A percentile compares a stretch with the other conserved stretches of the same genome.
Conservation (phyloP, 2,888 invertebrate species). For the Lasius fuliginosus region DNA sequence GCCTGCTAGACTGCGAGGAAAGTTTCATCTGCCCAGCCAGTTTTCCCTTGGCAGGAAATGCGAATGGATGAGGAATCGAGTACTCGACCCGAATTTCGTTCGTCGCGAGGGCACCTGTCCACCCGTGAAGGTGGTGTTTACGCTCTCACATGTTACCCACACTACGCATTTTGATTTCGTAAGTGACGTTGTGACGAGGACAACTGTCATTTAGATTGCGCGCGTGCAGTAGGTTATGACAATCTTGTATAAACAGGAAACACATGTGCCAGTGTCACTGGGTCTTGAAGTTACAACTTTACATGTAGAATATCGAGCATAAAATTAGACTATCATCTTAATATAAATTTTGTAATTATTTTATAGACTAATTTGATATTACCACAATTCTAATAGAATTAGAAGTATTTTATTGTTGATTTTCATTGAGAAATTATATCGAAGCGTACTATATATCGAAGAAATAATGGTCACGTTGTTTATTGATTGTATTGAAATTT, state of each 20-base stretch:
- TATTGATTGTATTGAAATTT: slow-evolving; percentile 50
- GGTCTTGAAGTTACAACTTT: slow-evolving; percentile 10
- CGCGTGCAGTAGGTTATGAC: slow-evolving; percentile 35
- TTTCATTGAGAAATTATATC: neutral
- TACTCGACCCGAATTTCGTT: slow-evolving; percentile 69
- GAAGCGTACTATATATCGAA: neutral
- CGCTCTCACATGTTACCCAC: slow-evolving; percentile 37
- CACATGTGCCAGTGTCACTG: neutral
- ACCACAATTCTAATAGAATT: neutral
- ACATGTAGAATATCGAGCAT: neutral
- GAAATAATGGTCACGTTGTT: slow-evolving; percentile 6
- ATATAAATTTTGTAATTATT: neutral
- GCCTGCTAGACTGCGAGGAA: slow-evolving; percentile 51
- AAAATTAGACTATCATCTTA: neutral
- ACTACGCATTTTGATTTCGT: slow-evolving; percentile 60
- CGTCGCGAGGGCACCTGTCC: slow-evolving; percentile 61
- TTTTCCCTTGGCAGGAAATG: slow-evolving; percentile 58
- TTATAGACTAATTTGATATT: neutral
- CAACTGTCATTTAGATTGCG: slow-evolving; percentile 44
- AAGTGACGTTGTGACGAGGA: slow-evolving; percentile 50
- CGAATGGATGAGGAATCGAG: slow-evolving; percentile 60
- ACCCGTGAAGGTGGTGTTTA: slow-evolving; percentile 44
- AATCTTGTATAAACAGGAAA: slow-evolving; percentile 44
- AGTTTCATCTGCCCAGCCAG: slow-evolving; percentile 53
- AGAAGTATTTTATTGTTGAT: neutral